Evolutionary conservation across 2,113 vertebrate genomes (phyloP), one percentile per base, ranked within the genome.

Genomic region (Lasiurus borealis): DNA sequence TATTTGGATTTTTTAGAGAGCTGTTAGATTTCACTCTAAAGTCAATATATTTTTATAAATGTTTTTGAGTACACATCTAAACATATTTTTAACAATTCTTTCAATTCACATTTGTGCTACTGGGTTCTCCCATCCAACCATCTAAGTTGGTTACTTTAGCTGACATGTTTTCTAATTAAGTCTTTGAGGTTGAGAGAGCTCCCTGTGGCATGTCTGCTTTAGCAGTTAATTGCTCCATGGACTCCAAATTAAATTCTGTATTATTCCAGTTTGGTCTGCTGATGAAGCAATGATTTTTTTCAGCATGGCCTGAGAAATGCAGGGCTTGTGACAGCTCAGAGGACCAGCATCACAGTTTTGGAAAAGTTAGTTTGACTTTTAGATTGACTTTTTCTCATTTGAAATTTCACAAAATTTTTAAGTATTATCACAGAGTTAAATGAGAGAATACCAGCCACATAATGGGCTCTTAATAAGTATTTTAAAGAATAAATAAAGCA

Each of bases 141-240:
- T 98, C 98, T 98, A 97, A 98, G 96, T 98, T 98, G 98, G 98
- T 98, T 98, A 98, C 97, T 98, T 98, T 98, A 98, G 98, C 98
- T 98, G 98, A 98, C 97, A 97, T 96, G 97, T 96, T 98, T 98
- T 98, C 98, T 98, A 98, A 98, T 98, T 98, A 98, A 98, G 97
- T 98, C 97, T 98, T 98, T 98, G 96, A 98, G 98, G 98, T 98
- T 98, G 98, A 98, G 97, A 97, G 98, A 98, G 89, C 95, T 98
- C 95, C 98, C 98, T 93, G 95, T 98, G 97, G 96, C 98, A 98
- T 98, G 98, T 98, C 97, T 98, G 97, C 98, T 98, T 98, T 97
- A 98, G 98, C 98, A 98, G 98, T 98, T 98, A 98, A 98, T 98
- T 98, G 98, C 98, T 98, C 97, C 96, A 95, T 97, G 97, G 97